Evolutionary conservation across 2,113 vertebrate species (phyloP), one percentile per base, ranked within the genome.

Genomic region (Seriola dumerili): DNA sequence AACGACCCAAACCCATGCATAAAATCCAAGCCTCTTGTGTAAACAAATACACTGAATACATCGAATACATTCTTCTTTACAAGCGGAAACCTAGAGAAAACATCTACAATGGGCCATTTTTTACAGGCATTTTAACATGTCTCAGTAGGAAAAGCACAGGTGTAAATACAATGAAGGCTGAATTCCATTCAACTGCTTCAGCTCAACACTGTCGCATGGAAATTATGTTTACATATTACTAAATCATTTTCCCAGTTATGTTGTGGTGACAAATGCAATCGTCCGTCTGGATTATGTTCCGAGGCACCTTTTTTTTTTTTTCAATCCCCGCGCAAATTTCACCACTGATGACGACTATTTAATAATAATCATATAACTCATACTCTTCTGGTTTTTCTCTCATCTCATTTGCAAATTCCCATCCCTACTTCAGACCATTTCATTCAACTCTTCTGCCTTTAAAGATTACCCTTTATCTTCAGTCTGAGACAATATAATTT

Each of bases 401-500:
- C 40, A 79, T 81, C 19, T 59, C 34, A 81, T 83, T 89, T 74
- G 38, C 46, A 85, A 79, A 76, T 66, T 84, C 48, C 50, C n/a
- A 54, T 82, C 32, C 40, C 42, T 84, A 69, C 17, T 44, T 74
- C 10, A 12, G 19, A 75, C 62, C 40, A 42, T 84, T 82, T 69
- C 38, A 79, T 76, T 61, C 38, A 50, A 46, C 66, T 50, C 42
- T 54, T 19, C 50, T 21, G 2, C 57, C 67, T 78, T 85, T 61
- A 81, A 57, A 76, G 67, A 36, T 62, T 55, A 16, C 63, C 29
- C 52, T 62, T 85, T 77, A 74, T 81, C 66, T 77, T 46, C 40
- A 16, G n/a, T 38, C 40, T 76, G 69, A 86, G 69, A 89, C 61
- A 79, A 71, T 88, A 80, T 78, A 48, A 86, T 83, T 84, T 72